phyloP scores from a whole-genome alignment of 2,888 invertebrate genomes.

The Notocelia uddmanniana region DNA sequence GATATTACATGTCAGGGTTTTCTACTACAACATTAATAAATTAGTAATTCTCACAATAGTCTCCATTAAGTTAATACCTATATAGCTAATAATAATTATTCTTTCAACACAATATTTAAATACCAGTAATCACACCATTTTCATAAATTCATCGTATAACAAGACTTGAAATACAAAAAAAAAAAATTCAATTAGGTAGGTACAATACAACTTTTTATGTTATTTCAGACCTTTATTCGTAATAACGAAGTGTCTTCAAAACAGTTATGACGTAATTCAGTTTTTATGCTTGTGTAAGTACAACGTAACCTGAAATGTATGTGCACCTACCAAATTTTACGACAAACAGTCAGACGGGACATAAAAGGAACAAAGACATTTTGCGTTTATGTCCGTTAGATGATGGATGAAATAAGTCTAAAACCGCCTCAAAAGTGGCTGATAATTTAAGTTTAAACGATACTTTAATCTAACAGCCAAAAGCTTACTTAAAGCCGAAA shows the following conservation, averaged over 20 bases:
- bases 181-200: not conserved
- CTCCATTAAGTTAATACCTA: no score
- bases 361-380: constrained; percentile 19
- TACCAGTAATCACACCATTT: no score
- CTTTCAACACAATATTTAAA: no score
- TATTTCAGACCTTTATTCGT: constrained; percentile 1
- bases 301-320: constrained; percentile 8
- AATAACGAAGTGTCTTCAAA: constrained; percentile 24
- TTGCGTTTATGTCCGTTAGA: not conserved
- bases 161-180: not conserved
- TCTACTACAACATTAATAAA: no score
- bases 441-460: not conserved
- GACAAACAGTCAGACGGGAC: constrained; percentile 11
- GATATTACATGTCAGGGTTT: no score
- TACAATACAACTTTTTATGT: constrained; percentile 2
- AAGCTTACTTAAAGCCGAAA: no score
- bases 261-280: constrained; percentile 25
- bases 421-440: not conserved
- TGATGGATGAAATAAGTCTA: not conserved
- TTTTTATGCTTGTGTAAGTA: constrained; percentile 13
- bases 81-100: no score
- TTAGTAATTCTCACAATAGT: no score
- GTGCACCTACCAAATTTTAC: constrained; percentile 15
- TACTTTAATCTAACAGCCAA: not conserved
- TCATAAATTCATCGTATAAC: no score